Evolutionary conservation across 2,888 invertebrate species (phyloP), one percentile per base, ranked within the genome.

Genomic region (Zaprionus bogoriensis): DNA sequence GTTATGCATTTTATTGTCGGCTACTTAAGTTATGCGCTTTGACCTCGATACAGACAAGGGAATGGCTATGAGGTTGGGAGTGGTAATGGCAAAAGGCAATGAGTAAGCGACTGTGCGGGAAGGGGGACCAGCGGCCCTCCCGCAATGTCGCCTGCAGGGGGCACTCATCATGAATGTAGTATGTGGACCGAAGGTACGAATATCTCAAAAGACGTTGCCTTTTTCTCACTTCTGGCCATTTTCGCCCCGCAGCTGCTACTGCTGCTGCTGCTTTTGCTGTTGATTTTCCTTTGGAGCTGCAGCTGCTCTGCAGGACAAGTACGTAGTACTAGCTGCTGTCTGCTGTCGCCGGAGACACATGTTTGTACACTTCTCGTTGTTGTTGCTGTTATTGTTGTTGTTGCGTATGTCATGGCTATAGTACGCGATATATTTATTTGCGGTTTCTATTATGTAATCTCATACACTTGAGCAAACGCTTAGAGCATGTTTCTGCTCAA

Each of bases 1-100:
- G 79, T 71, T 79, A 77, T 81, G 87, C 79, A 87, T 84, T 85
- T 86, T 86, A 85, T 86, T 86, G 84, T 81, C 83, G 79, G 85
- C 87, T 79, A 85, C 87, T 85, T 87, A 81, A 85, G 87, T 80
- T 72, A 74, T 86, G 74, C 81, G 73, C 83, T 87, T 85, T 83
- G 83, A 83, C 83, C 83, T 82, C 85, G 59, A 85, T 82, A 70
- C 76, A 77, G 74, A 68, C 69, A 74, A 66, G 76, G 48, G 36
- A 19, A 42, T n/a, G n/a, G n/a, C n/a, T n/a, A n/a, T n/a, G 28
- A 39, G n/a, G 41, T 17, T 6, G 32, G 32, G 32, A 32, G 19
- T n/a, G 19, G 20, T 12, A 10, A 4, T 36, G 38, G n/a, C 32
- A 32, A 12, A 32, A 12, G 28, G 12, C 1, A 36, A 9, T 36